Conservation (phyloP, 2,888 invertebrate genomes). For the Caenorhabditis angaria region DNA sequence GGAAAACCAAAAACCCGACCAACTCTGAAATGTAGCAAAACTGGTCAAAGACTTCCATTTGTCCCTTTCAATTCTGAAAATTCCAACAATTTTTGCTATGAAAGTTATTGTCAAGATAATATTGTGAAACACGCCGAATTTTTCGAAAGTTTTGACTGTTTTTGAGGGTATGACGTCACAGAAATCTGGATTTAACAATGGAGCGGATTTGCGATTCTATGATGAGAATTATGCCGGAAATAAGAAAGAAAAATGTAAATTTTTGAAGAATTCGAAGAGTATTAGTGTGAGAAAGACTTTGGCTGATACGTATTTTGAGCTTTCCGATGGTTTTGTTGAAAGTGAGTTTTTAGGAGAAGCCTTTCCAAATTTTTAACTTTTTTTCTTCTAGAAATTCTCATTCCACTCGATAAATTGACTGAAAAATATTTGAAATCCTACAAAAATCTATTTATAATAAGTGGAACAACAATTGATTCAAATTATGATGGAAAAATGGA, state of each 20-base stretch:
- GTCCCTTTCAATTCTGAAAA: background rate
- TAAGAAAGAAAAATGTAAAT: background rate
- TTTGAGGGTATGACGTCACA: background rate
- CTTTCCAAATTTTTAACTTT: too few species aligned
- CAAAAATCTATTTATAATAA: conserved; percentile 30
- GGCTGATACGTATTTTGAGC: background rate
- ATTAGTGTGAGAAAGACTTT: background rate
- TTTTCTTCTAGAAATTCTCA: conserved; percentile 32
- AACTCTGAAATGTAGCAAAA: background rate
- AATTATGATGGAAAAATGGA: conserved; percentile 39
- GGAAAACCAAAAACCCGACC: background rate
- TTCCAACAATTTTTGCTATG: background rate
- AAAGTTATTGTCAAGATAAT: background rate
- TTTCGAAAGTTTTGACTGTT: background rate
- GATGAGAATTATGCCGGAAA: background rate
- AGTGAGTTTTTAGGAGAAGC: background rate
- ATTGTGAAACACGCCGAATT: background rate
- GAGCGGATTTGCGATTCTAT: background rate
- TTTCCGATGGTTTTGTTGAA: background rate
- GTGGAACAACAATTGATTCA: conserved; percentile 36
- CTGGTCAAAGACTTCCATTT: background rate
- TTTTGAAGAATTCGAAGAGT: background rate
- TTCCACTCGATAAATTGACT: conserved; percentile 31
- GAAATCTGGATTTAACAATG: background rate
- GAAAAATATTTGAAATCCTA: conserved; percentile 31